These are phyloP conservation scores for Enteromius afrohamiltoni DNA, from an alignment of 2,797 vertebrate species.

Conservation along the genomic window DNA sequence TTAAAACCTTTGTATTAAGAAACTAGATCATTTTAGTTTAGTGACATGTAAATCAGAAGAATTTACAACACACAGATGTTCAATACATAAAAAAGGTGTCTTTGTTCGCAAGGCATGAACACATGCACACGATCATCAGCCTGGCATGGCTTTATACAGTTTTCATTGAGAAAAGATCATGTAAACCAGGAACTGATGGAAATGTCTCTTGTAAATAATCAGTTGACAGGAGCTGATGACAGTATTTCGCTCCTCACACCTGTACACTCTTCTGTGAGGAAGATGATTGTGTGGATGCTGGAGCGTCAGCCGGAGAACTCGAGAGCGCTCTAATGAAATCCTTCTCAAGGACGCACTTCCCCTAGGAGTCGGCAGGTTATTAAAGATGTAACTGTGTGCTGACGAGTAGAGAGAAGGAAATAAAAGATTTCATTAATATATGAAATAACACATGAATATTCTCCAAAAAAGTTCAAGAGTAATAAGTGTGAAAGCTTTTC, in stretches of 20 bases:
- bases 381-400: constrained; percentile 10
- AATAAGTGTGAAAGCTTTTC: constrained; percentile 34
- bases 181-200: background rate
- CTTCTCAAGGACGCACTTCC: constrained; percentile 42
- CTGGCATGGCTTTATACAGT: background rate
- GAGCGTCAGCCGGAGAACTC: background rate
- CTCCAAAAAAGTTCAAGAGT: constrained; percentile 8
- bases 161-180: background rate
- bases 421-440: constrained; percentile 20
- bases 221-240: constrained; percentile 19
- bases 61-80: background rate
- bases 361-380: constrained; percentile 13
- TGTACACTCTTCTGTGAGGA: background rate
- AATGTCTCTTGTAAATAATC: constrained; percentile 4
- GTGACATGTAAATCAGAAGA: background rate
- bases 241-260: background rate
- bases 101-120: background rate
- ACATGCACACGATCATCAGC: background rate
- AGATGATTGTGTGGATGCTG: background rate
- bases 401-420: constrained; percentile 5
- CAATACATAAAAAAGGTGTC: background rate
- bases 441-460: constrained; percentile 31
- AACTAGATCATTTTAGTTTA: background rate
- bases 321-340: constrained; percentile 50
- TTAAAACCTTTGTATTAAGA: background rate